Base-by-base conservation (phyloP, 2,113 vertebrate genomes). In the Oceanites oceanicus region DNA sequence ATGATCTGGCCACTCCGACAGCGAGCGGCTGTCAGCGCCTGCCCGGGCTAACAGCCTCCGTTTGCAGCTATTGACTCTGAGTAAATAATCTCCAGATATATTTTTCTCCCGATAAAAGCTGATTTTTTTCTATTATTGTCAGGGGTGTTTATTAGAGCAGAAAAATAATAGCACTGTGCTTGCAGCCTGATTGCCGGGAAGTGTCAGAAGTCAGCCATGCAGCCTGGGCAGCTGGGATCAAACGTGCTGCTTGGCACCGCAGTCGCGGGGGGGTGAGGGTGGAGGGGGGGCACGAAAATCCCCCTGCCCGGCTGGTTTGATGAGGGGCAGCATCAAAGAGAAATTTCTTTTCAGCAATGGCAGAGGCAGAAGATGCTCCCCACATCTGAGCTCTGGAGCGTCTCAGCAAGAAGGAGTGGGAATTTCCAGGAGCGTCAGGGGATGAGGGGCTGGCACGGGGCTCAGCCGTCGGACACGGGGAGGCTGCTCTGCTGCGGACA, bases 81-180 rank as follows among this genome's bases (percentile, higher is more conserved):
- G 93, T 73, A 92, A 96, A 96, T 94, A 81, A 96, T 95, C 82
- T 76, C 86, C 94, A 76, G 94, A 65, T 90, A 71, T 50, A 63
- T 49, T 91, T 93, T 62, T n/a, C 85, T 87, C 80, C 94, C 3
- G 25, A 92, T 90, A 94, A 90, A 92, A 95, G 72, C 81, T 42
- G 74, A 36, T 50, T 36, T 67, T 67, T 94, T 88, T 71, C 91
- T 92, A 75, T 96, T 94, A 67, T 84, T 88, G 72, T 71, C 83
- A 88, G 72, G 44, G 82, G 79, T 96, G 96, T 93, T 97, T 94
- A 95, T 95, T 91, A 61, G 95, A 96, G 95, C 82, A 86, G 96
- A 86, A 94, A 62, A 95, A 84, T 65, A 88, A 68, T 7, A 68
- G 82, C 3, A 13, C 86, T 87, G 84, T 47, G 75, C 91, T 80